These are phyloP conservation scores for Alloplasta piceator DNA, from an alignment of 2,888 invertebrate species.

Conservation along the genomic window DNA sequence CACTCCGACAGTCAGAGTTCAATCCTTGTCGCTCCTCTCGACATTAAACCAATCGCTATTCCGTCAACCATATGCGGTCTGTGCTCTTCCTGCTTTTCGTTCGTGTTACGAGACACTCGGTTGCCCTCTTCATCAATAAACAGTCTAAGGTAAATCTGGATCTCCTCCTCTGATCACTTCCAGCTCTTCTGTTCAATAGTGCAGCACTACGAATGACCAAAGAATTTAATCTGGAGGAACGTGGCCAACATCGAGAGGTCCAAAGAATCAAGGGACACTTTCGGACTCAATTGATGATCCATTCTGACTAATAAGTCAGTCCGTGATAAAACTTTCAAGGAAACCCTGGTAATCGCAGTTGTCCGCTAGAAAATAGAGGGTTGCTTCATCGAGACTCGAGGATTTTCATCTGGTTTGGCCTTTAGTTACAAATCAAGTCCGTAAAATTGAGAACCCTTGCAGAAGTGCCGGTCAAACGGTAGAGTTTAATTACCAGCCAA, in stretches of 20 bases:
- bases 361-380: slow-evolving; percentile 16
- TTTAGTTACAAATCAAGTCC: slow-evolving; percentile 26
- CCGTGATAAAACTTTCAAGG: slow-evolving; percentile 3
- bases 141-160: not conserved
- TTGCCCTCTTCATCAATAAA: slow-evolving; percentile 19
- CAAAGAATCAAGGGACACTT: too few species aligned
- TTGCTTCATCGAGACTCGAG: slow-evolving; percentile 15
- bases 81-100: not conserved
- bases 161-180: slow-evolving; percentile 27
- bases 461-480: slow-evolving; percentile 33
- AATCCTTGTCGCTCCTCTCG: slow-evolving; percentile 34
- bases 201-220: slow-evolving; percentile 14
- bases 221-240: too few species aligned
- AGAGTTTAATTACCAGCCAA: slow-evolving; percentile 8
- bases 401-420: slow-evolving; percentile 33
- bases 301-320: not conserved
- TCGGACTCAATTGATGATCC: too few species aligned
- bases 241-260: too few species aligned
- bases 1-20: not conserved
- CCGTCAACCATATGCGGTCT: slow-evolving; percentile 20
- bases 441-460: slow-evolving; percentile 58
- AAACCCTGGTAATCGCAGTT: slow-evolving; percentile 38
- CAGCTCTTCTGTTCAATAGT: slow-evolving; percentile 23
- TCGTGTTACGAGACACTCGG: slow-evolving; percentile 9
- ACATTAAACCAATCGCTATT: slow-evolving; percentile 11